Conservation (phyloP, 92 coral and sea anemone genomes). For the Palythoa caribaeorum region DNA sequence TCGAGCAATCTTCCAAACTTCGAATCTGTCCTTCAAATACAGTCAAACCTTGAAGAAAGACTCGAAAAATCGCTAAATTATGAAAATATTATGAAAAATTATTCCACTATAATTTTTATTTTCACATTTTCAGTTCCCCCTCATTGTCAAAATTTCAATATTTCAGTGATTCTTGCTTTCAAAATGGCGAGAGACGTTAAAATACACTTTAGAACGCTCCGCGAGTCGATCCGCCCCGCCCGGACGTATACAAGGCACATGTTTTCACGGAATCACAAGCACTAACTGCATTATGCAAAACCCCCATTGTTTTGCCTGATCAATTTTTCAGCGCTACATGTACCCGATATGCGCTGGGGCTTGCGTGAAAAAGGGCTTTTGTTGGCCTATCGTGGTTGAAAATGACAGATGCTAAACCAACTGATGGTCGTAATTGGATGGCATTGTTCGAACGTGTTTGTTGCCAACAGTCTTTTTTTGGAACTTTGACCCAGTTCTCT, state of each 20-base stretch:
- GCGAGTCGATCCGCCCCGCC: constrained; percentile 92
- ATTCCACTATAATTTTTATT: constrained; percentile 63
- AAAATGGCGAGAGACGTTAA: constrained; percentile 98
- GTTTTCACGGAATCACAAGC: constrained; percentile 88
- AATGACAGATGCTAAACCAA: constrained; percentile 95
- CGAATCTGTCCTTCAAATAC: constrained; percentile 82
- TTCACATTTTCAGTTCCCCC: constrained; percentile 65
- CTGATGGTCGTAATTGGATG: constrained; percentile 77
- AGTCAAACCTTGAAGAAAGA: constrained; percentile 58
- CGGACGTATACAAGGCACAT: constrained; percentile 95
- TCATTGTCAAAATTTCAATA: constrained; percentile 78
- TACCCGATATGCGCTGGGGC: constrained; percentile 85
- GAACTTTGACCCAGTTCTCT: constrained; percentile 62
- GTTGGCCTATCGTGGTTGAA: constrained; percentile 87
- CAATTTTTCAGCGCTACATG: constrained; percentile 93
- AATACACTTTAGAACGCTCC: constrained; percentile 81
- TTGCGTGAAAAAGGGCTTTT: constrained; percentile 94
- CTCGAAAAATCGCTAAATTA: constrained; percentile 66
- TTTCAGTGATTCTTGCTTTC: constrained; percentile 84
- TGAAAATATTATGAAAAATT: constrained; percentile 63
- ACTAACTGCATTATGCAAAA: constrained; percentile 91
- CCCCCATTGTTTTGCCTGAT: constrained; percentile 94
- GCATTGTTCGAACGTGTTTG: constrained; percentile 77
- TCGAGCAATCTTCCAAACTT: constrained; percentile 97
- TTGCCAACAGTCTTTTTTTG: constrained; percentile 58